These are phyloP conservation scores for Nebria ingens DNA, from an alignment of 1,140 invertebrate genomes.

Conservation along the genomic window DNA sequence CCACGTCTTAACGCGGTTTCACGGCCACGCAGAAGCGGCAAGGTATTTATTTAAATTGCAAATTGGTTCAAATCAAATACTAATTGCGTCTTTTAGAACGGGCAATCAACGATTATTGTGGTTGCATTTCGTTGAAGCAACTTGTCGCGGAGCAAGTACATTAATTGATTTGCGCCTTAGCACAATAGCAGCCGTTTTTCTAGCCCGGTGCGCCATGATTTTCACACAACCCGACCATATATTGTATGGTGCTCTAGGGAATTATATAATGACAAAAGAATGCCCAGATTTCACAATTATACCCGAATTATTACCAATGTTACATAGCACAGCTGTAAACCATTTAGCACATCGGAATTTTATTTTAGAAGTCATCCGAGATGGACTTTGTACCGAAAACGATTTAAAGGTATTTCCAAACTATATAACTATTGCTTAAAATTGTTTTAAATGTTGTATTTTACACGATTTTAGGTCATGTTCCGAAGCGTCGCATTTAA, in stretches of 20 bases:
- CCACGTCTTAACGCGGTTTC: slow-evolving; percentile 53
- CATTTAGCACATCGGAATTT: slow-evolving; percentile 48
- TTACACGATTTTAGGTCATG: not conserved
- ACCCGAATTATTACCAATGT: slow-evolving; percentile 65
- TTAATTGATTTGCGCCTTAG: slow-evolving; percentile 44
- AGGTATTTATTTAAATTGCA: slow-evolving; percentile 33
- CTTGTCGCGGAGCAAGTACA: slow-evolving; percentile 27
- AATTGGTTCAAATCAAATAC: not conserved
- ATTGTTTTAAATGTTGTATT: not conserved
- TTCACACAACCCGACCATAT: slow-evolving; percentile 54
- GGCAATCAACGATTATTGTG: slow-evolving; percentile 29
- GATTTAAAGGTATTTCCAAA: slow-evolving; percentile 30
- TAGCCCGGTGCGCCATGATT: slow-evolving; percentile 51
- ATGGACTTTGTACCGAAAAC: slow-evolving; percentile 45
- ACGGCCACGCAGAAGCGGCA: slow-evolving; percentile 53
- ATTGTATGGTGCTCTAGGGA: slow-evolving; percentile 54
- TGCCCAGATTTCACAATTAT: slow-evolving; percentile 54
- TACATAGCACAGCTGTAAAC: slow-evolving; percentile 57
- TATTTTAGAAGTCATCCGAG: slow-evolving; percentile 54
- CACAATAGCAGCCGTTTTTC: slow-evolving; percentile 56
- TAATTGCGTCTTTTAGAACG: slow-evolving; percentile 2
- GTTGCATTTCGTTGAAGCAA: slow-evolving; percentile 27
- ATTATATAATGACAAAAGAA: slow-evolving; percentile 60
- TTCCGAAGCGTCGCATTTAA: slow-evolving; percentile 39
- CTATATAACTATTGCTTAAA: not conserved